Evolutionary conservation across 2,113 vertebrate genomes (phyloP), one percentile per base, ranked within the genome.

Genomic region (Otolemur garnettii): DNA sequence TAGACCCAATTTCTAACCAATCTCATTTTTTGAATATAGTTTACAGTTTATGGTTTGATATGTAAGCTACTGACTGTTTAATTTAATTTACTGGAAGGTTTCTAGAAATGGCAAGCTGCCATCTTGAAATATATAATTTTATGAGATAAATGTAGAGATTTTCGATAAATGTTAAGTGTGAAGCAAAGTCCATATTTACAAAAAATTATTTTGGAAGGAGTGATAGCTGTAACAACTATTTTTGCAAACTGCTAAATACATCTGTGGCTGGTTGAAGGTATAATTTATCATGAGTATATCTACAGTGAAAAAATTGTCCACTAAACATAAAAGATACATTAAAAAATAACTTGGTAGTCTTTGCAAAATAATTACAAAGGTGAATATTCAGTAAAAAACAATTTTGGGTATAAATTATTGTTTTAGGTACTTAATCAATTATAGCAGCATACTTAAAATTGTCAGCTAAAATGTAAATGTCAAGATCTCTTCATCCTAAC

Each of bases 281-380:
- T 4, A 87, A 94, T 53, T 91, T 91, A 94, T n/a, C 42, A 62
- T 59, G 17, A 57, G 9, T 69, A 71, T 13, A 66, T 79, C 38
- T 91, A 91, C 71, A 33, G 7, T 78, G 72, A 92, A 92, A 80
- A 96, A 75, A 28, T 22, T 72, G 35, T 19, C 21, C 10, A 85
- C 0, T 10, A 50, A 97, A 91, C 18, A 62, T 38, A 68, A 92
- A 71, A 53, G 8, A 82, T 66, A 85, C 7, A 68, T 93, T 28
- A n/a, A 93, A 17, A 83, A 71, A n/a, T 74, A 96, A 94, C 78
- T 80, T 87, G 22, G 87, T 59, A 92, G 80, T 24, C 72, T 88
- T 17, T 50, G 14, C 81, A 95, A 94, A 94, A 30, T 87, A 81
- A 86, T 57, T 12, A 86, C 77, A 84, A 62, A 62, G 14, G 0